Evolutionary conservation across 1,140 invertebrate species (phyloP).

Genomic region (Gerris buenoi): DNA sequence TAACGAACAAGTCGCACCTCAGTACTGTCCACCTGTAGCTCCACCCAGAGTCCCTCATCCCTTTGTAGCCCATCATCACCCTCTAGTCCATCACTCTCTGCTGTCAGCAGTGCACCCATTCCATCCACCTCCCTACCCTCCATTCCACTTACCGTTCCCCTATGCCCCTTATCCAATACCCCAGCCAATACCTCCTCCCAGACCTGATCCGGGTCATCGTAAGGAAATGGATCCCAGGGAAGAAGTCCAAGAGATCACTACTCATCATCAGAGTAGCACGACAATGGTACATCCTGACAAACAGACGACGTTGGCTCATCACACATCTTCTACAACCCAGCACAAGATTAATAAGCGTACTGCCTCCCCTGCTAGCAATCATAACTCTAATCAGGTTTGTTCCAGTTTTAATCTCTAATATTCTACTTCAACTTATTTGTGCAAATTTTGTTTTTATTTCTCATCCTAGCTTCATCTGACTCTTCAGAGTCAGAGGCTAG

Average conservation of each 20-base stretch:
- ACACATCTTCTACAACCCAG: neutral
- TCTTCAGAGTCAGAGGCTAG: too few species aligned
- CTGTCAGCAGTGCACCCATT: slow-evolving; percentile 42
- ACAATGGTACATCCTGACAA: slow-evolving; percentile 37
- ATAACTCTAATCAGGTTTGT: too few species aligned
- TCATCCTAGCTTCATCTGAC: too few species aligned
- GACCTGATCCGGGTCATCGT: neutral
- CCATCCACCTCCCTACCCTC: slow-evolving; percentile 41
- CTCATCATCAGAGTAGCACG: slow-evolving; percentile 41
- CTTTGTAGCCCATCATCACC: slow-evolving; percentile 20
- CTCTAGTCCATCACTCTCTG: slow-evolving; percentile 43
- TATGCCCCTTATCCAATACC: slow-evolving; percentile 52
- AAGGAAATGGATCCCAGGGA: slow-evolving; percentile 32
- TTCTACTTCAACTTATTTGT: too few species aligned
- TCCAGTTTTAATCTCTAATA: too few species aligned
- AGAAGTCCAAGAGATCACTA: slow-evolving; percentile 34
- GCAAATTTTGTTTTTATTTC: too few species aligned
- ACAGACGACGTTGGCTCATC: slow-evolving; percentile 35
- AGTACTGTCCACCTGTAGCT: neutral
- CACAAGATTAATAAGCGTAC: neutral
- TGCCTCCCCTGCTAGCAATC: neutral
- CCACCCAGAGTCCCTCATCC: slow-evolving; percentile 21
- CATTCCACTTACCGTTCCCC: slow-evolving; percentile 45
- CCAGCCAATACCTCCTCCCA: slow-evolving; percentile 51
- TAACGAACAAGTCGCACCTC: slow-evolving; percentile 27